These are phyloP conservation scores for Dolichoris vasculosae DNA, from an alignment of 1,140 invertebrate genomes.

Conservation along the genomic window DNA sequence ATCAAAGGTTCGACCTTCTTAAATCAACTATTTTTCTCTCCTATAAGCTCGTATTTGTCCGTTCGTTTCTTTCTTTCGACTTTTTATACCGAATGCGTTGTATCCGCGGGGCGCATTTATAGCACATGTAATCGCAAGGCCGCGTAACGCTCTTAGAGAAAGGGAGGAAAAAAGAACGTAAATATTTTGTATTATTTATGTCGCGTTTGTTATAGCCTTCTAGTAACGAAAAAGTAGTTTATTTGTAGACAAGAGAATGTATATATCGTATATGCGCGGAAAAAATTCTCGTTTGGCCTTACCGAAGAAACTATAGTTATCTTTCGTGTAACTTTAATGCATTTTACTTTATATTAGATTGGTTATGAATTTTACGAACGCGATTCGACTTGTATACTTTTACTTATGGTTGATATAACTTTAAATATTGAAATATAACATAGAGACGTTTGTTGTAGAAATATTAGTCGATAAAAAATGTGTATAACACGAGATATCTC, in stretches of 20 bases:
- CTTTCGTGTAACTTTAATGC: neutral
- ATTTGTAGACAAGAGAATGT: neutral
- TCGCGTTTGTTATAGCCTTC: neutral
- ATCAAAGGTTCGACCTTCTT: slow-evolving; percentile 5
- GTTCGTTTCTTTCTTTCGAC: neutral
- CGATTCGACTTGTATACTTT: too few relatives aligned
- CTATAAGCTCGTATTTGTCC: too few relatives aligned
- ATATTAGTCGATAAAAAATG: too few relatives aligned
- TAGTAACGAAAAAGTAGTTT: neutral
- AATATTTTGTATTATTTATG: neutral
- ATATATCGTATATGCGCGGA: neutral
- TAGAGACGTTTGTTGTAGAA: too few relatives aligned
- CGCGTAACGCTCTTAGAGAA: neutral
- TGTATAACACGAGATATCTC: too few relatives aligned
- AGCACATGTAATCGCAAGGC: neutral
- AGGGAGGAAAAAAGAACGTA: neutral
- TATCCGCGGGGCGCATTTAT: neutral
- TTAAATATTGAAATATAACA: too few relatives aligned
- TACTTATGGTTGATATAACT: too few relatives aligned
- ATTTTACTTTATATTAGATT: too few relatives aligned
- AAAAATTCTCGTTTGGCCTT: neutral
- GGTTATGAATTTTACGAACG: too few relatives aligned
- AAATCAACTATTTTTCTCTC: neutral
- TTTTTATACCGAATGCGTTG: neutral
- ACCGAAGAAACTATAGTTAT: neutral